Evolutionary conservation across 2,888 invertebrate genomes (phyloP).

Genomic region (Leptura quadrifasciata): DNA sequence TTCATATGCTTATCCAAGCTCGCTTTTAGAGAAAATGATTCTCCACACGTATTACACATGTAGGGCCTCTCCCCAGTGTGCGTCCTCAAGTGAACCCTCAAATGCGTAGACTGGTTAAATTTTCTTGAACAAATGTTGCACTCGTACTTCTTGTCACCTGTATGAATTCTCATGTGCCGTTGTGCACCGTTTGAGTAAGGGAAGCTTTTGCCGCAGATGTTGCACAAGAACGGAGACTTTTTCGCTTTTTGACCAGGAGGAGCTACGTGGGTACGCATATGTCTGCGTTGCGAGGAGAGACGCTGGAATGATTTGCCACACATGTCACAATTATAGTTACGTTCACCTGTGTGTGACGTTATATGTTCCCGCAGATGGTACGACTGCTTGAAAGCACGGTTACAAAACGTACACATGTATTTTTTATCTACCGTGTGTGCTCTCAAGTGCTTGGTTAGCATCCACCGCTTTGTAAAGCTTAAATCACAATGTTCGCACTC

Average conservation of each 20-base stretch:
- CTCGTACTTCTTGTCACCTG: constrained; percentile 68
- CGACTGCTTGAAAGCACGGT: constrained; percentile 65
- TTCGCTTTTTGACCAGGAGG: constrained; percentile 67
- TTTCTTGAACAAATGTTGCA: constrained; percentile 71
- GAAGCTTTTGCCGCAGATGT: constrained; percentile 70
- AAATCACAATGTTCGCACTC: constrained; percentile 61
- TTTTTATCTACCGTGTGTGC: constrained; percentile 58
- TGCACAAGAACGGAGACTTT: constrained; percentile 68
- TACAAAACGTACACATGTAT: constrained; percentile 54
- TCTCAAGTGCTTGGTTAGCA: constrained; percentile 62
- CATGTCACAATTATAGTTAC: constrained; percentile 64
- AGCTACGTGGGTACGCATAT: constrained; percentile 64
- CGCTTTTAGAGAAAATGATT: constrained; percentile 66
- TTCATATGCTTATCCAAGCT: constrained; percentile 53
- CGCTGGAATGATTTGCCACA: constrained; percentile 67
- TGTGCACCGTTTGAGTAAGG: constrained; percentile 68
- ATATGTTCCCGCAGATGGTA: constrained; percentile 67
- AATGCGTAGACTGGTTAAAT: constrained; percentile 72
- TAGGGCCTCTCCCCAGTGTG: constrained; percentile 76
- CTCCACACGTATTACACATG: constrained; percentile 74
- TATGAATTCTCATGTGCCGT: constrained; percentile 71
- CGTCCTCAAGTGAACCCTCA: constrained; percentile 74
- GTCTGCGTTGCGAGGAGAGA: constrained; percentile 65
- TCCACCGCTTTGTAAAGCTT: constrained; percentile 60
- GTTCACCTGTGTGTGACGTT: constrained; percentile 66